Evolutionary conservation across 1,140 invertebrate genomes (phyloP).

Genomic region (Drosophila equinoxialis): DNA sequence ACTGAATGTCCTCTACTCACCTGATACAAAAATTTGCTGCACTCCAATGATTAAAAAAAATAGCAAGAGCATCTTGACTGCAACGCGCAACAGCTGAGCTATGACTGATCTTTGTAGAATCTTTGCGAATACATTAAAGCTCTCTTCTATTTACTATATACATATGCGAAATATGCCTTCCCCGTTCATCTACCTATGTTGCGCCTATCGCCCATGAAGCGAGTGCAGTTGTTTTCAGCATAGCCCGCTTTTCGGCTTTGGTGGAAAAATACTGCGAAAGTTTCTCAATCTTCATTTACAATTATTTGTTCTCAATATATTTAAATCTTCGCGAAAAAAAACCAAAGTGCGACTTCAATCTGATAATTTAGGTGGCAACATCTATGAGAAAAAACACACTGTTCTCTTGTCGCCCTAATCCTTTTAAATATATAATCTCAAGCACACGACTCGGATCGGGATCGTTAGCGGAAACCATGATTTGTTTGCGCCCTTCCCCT

Average conservation of each 20-base stretch:
- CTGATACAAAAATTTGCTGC: not conserved
- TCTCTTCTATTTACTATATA: not conserved
- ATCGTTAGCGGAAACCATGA: slow-evolving; percentile 27
- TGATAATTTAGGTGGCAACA: not conserved
- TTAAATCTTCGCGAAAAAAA: not conserved
- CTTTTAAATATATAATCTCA: slow-evolving; percentile 7
- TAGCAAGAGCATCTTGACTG: slow-evolving; percentile 6
- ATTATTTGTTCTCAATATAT: not conserved
- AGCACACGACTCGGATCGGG: slow-evolving; percentile 1
- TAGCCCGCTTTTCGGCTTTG: not conserved
- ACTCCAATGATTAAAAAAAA: not conserved
- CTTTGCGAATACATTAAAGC: not conserved
- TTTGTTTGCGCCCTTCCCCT: not conserved
- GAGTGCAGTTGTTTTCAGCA: not conserved
- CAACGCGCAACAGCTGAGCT: not conserved
- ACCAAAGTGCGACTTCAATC: not conserved
- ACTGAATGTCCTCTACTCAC: not conserved
- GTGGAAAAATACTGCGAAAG: not conserved
- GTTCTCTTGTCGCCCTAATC: not conserved
- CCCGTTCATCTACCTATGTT: too few relatives aligned
- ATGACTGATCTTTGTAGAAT: not conserved
- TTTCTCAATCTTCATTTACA: not conserved
- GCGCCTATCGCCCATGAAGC: not conserved
- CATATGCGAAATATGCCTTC: too few relatives aligned
- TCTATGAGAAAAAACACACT: not conserved